phyloP scores from a whole-genome alignment of 1,140 invertebrate genomes.

The Cardiocondyla obscurior region DNA sequence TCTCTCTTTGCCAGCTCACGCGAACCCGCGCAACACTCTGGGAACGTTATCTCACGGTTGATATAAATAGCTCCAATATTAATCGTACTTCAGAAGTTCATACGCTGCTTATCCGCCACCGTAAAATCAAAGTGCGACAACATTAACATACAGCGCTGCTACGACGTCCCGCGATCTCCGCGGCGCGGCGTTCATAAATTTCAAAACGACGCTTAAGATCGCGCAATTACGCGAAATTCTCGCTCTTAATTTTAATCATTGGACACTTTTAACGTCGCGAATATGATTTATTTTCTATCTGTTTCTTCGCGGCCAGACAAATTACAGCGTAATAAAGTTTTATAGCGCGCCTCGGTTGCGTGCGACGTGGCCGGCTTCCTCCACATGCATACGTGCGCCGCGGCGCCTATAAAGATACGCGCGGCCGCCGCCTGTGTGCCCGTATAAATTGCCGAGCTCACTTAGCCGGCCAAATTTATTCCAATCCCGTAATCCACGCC shows the following conservation, averaged over 20 bases:
- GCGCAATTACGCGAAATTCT: slow-evolving; percentile 13
- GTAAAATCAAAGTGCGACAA: slow-evolving; percentile 12
- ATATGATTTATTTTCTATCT: slow-evolving; percentile 46
- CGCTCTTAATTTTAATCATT: slow-evolving; percentile 13
- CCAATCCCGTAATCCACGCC: slow-evolving; percentile 74
- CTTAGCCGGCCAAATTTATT: slow-evolving; percentile 74
- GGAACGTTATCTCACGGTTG: slow-evolving; percentile 61
- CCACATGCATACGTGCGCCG: background rate
- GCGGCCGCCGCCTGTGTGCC: slow-evolving; percentile 45
- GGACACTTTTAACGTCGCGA: background rate
- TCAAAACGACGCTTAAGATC: background rate
- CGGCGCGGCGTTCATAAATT: slow-evolving; percentile 4
- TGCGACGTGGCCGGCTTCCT: background rate
- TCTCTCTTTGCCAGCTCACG: too few species aligned
- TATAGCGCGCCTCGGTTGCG: slow-evolving; percentile 30
- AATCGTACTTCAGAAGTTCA: slow-evolving; percentile 62
- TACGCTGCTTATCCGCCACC: slow-evolving; percentile 28
- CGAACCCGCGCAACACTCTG: slow-evolving; percentile 58
- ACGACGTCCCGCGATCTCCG: background rate
- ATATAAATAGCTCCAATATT: slow-evolving; percentile 64
- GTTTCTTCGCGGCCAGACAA: slow-evolving; percentile 31
- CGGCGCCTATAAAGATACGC: slow-evolving; percentile 20
- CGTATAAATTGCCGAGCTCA: slow-evolving; percentile 72
- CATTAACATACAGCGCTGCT: background rate
- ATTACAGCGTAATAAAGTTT: slow-evolving; percentile 53